A percentile compares a stretch with the other conserved stretches of the same genome.
These are phyloP conservation scores for Chalcosyrphus nemorum DNA, from an alignment of 2,888 invertebrate genomes.

Conservation along the genomic window DNA sequence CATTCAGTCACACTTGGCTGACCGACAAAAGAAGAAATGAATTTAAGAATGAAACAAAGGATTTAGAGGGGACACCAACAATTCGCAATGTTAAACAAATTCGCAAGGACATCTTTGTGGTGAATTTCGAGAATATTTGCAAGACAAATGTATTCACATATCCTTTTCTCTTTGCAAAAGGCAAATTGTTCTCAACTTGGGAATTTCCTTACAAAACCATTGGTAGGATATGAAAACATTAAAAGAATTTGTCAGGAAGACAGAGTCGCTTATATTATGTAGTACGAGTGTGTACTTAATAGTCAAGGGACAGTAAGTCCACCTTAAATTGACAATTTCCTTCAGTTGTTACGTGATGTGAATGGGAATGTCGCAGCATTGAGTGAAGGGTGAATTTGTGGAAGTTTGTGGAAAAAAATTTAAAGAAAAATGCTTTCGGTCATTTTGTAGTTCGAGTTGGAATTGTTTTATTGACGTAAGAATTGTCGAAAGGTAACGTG, in stretches of 20 bases:
- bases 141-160: conserved; percentile 65
- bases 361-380: conserved; percentile 2
- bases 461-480: background rate
- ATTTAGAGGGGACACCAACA: conserved; percentile 37
- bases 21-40: conserved; percentile 59
- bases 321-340: conserved; percentile 73
- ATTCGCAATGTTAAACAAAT: conserved; percentile 46
- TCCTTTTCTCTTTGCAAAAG: background rate
- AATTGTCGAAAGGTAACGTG: background rate
- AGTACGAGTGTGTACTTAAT: conserved; percentile 48
- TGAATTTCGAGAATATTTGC: conserved; percentile 44
- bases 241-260: conserved; percentile 62
- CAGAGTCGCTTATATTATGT: conserved; percentile 33
- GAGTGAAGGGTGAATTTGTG: background rate
- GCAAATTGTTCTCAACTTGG: conserved; percentile 29
- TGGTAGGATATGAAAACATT: conserved; percentile 32
- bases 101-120: conserved; percentile 50
- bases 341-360: conserved; percentile 67
- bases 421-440: background rate
- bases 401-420: background rate
- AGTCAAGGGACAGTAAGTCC: conserved; percentile 70
- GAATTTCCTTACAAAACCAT: conserved; percentile 46
- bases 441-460: background rate
- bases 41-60: conserved; percentile 51
- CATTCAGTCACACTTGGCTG: conserved; percentile 64